phyloP scores from a whole-genome alignment of 2,113 vertebrate species.

The Hystrix cristata region DNA sequence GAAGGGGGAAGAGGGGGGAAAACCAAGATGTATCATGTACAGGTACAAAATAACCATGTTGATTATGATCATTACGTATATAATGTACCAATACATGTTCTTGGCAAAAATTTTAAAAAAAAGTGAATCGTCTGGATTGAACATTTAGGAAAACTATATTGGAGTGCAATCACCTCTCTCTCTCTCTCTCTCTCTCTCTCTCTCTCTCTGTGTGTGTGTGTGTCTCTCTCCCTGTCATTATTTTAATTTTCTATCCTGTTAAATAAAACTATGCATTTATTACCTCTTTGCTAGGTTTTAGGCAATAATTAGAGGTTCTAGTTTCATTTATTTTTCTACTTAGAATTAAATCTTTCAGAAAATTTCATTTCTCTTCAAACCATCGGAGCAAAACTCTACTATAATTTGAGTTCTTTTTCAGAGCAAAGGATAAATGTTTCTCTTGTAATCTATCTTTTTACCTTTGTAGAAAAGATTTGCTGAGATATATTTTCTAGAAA shows the following conservation, averaged over 20 bases:
- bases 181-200: background rate
- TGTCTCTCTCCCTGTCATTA: background rate
- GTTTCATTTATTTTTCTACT: constrained; percentile 53
- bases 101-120: too few relatives aligned
- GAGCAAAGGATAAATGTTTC: constrained; percentile 43
- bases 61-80: too few relatives aligned
- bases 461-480: constrained; percentile 43
- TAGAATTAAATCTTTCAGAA: constrained; percentile 81
- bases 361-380: constrained; percentile 87
- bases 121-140: background rate
- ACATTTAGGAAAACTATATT: background rate
- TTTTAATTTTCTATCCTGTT: constrained; percentile 67
- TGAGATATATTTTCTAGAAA: background rate
- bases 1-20: too few relatives aligned
- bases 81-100: too few relatives aligned
- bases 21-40: too few relatives aligned
- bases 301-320: constrained; percentile 77
- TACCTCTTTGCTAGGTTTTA: constrained; percentile 86
- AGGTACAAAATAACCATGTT: too few relatives aligned
- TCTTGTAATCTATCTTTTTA: background rate
- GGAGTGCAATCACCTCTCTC: background rate
- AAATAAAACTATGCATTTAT: constrained; percentile 71
- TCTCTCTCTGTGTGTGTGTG: background rate
- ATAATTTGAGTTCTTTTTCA: constrained; percentile 71
- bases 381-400: constrained; percentile 68